Evolutionary conservation across 30 jellyfish, hydroid and myxozoan genomes (phyloP).

Genomic region (Chironex yamaguchii): DNA sequence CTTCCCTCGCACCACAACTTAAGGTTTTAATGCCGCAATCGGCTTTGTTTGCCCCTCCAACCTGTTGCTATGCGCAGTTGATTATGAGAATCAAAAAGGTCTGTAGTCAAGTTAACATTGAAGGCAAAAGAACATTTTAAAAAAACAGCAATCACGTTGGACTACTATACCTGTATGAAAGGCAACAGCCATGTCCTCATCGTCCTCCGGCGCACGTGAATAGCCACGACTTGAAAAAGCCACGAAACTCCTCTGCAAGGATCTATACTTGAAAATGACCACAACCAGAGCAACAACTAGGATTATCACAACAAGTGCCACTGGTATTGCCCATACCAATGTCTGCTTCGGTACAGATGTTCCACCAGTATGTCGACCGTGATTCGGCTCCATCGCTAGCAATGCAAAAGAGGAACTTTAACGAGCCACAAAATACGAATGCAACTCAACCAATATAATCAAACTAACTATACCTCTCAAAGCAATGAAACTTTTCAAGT

Average conservation of each 20-base stretch:
- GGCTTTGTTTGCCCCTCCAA: too few species aligned
- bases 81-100: too few species aligned
- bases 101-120: too few species aligned
- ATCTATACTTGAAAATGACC: constrained; percentile 77
- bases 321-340: constrained; percentile 96
- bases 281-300: constrained; percentile 75
- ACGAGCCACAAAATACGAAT: not conserved
- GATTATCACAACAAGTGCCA: constrained; percentile 83
- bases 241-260: constrained; percentile 93
- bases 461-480: not conserved
- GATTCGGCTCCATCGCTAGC: too few species aligned
- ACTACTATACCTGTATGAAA: constrained; percentile 90
- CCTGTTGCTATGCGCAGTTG: too few species aligned
- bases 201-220: constrained; percentile 81
- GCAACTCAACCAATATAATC: not conserved
- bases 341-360: constrained; percentile 28
- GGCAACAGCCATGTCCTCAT: constrained; percentile 88
- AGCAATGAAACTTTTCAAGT: too few species aligned
- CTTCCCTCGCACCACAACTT: too few species aligned
- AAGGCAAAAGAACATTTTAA: too few species aligned
- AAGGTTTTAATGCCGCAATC: too few species aligned
- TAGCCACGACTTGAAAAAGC: constrained; percentile 96
- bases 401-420: not conserved
- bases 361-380: constrained; percentile 18
- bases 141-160: too few species aligned